Conservation (phyloP, 35 echinoderm and acorn worm genomes). For the Stichopus chloronotus region DNA sequence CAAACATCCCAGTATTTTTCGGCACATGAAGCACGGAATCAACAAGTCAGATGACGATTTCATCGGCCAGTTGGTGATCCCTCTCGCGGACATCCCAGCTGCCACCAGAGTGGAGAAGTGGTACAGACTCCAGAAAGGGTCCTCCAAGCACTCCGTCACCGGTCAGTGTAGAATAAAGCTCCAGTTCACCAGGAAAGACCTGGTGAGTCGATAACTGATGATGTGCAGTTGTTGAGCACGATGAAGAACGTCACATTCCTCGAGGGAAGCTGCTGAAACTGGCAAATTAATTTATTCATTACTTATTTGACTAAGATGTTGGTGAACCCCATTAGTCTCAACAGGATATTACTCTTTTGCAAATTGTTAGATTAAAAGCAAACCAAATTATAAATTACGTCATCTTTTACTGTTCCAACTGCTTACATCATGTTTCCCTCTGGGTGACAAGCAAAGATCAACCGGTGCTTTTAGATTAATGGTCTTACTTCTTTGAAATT, state of each 20-base stretch:
- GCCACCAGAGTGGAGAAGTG: constrained; percentile 74
- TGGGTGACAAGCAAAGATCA: no score
- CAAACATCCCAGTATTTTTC: constrained; percentile 69
- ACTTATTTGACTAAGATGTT: no score
- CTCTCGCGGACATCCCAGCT: constrained; percentile 75
- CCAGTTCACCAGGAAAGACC: constrained; percentile 76
- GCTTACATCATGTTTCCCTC: no score
- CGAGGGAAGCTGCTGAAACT: no score
- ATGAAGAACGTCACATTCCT: neutral
- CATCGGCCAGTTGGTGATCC: constrained; percentile 76
- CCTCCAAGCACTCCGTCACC: constrained; percentile 49
- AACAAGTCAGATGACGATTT: constrained; percentile 88
- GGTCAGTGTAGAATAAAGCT: constrained; percentile 79
- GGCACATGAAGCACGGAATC: constrained; percentile 93
- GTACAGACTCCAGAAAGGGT: constrained; percentile 74
- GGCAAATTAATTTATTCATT: no score
- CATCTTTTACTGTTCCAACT: no score
- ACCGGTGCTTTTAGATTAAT: no score
- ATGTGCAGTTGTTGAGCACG: neutral
- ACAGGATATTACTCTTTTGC: no score
- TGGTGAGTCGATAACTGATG: constrained; percentile 61
- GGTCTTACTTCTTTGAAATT: no score
- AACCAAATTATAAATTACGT: no score
- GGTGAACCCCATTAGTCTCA: no score
- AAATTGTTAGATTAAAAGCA: no score